A percentile compares a stretch with the other conserved stretches of the same genome.
Conservation (phyloP, 2,888 invertebrate species). For the Polydrusus cervinus region DNA sequence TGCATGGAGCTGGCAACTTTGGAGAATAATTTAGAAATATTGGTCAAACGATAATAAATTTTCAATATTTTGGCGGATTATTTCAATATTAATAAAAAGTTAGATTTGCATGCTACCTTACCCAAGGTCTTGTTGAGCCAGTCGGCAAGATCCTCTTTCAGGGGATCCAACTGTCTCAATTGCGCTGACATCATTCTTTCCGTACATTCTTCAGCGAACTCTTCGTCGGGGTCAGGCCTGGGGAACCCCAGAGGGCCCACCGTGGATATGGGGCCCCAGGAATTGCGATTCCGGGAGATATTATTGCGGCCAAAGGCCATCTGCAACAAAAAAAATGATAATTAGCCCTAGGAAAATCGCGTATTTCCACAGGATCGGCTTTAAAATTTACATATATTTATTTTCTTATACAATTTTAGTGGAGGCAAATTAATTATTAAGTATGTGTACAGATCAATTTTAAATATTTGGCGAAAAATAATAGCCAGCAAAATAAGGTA, state of each 20-base stretch:
- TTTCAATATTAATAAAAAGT: neutral
- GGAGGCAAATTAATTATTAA: too few relatives aligned
- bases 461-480: too few relatives aligned
- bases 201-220: slow-evolving; percentile 74
- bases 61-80: too few relatives aligned
- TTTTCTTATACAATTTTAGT: too few relatives aligned
- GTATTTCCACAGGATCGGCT: too few relatives aligned
- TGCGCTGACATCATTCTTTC: slow-evolving; percentile 85
- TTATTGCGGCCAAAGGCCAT: slow-evolving; percentile 63
- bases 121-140: slow-evolving; percentile 91
- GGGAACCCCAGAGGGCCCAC: slow-evolving; percentile 68
- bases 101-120: slow-evolving; percentile 69
- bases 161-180: slow-evolving; percentile 85
- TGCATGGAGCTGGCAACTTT: too few relatives aligned
- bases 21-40: too few relatives aligned
- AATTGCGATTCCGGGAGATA: slow-evolving; percentile 69
- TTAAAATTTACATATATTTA: neutral
- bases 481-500: too few relatives aligned
- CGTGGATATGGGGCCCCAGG: slow-evolving; percentile 77
- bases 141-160: slow-evolving; percentile 90
- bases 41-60: too few relatives aligned
- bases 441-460: too few relatives aligned
- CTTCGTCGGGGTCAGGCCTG: slow-evolving; percentile 64
- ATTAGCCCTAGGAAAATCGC: too few relatives aligned
- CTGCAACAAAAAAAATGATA: slow-evolving; percentile 17